Evolutionary conservation across 2,888 invertebrate species (phyloP).

Genomic region (Anticlea derivata): DNA sequence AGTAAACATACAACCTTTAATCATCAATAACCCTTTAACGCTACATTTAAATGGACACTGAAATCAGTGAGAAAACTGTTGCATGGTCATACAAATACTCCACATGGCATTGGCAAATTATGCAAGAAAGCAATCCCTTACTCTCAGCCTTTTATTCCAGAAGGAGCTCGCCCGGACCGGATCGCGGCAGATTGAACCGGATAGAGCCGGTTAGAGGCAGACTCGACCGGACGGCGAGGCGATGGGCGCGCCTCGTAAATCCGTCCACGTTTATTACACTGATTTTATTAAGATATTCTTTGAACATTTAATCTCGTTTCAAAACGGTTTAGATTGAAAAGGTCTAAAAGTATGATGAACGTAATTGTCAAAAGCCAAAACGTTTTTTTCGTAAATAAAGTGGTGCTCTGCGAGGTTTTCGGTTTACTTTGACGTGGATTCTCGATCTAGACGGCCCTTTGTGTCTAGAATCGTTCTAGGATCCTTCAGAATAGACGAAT

Average conservation of each 20-base stretch:
- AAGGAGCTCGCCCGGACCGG: constrained; percentile 26
- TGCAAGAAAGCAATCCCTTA: constrained; percentile 2
- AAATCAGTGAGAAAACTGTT: too few relatives aligned
- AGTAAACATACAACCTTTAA: too few relatives aligned
- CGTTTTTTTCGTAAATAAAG: not conserved
- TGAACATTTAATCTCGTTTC: constrained; percentile 17
- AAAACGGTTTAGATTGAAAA: constrained; percentile 5
- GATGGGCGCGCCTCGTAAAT: constrained; percentile 54
- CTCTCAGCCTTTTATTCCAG: constrained; percentile 10
- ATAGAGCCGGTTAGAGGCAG: constrained; percentile 44
- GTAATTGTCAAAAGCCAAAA: not conserved
- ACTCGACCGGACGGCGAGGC: constrained; percentile 50
- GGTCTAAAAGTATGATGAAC: not conserved
- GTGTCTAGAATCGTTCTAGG: not conserved
- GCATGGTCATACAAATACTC: too few relatives aligned
- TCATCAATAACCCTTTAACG: too few relatives aligned
- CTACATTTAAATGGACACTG: too few relatives aligned
- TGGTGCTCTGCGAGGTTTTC: not conserved
- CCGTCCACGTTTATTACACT: constrained; percentile 55
- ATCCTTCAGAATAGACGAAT: not conserved
- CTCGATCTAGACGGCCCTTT: constrained; percentile 1
- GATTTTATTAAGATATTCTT: constrained; percentile 45
- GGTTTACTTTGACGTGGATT: not conserved
- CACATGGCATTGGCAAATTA: not conserved
- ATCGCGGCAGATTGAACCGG: constrained; percentile 40